Evolutionary conservation across 2,888 invertebrate species (phyloP).

Genomic region (Lochmaea crataegi): DNA sequence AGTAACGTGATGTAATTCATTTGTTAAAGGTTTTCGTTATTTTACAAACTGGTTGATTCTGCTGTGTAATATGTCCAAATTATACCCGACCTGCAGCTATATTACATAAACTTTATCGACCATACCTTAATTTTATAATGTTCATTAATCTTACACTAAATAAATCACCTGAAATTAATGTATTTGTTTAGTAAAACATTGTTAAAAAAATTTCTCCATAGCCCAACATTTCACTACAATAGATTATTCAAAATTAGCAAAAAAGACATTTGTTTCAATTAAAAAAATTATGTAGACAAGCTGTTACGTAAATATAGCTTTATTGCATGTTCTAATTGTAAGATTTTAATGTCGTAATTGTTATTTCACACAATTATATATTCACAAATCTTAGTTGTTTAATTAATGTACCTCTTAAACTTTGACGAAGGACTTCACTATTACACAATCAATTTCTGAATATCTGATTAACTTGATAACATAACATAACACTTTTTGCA

Average conservation of each 20-base stretch:
- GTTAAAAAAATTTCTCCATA: no score
- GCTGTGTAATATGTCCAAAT: background rate
- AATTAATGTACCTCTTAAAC: slow-evolving; percentile 17
- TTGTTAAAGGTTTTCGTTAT: no score
- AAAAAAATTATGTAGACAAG: slow-evolving; percentile 5
- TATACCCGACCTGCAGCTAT: background rate
- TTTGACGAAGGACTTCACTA: slow-evolving; percentile 18
- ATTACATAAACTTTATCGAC: background rate
- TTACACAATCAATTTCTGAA: slow-evolving; percentile 19
- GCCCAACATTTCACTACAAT: background rate
- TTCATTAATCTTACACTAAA: no score
- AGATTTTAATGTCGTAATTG: slow-evolving; percentile 24
- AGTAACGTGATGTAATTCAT: background rate
- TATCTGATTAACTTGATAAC: slow-evolving; percentile 5
- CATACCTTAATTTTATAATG: background rate
- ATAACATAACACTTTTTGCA: no score
- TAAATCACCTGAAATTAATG: background rate
- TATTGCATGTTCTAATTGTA: slow-evolving; percentile 21
- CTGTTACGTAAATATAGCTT: background rate
- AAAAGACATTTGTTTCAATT: background rate
- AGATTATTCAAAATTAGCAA: background rate
- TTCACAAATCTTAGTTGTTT: slow-evolving; percentile 20
- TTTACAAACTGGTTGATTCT: background rate
- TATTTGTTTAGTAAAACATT: background rate
- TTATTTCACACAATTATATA: slow-evolving; percentile 28